Evolutionary conservation across 2,888 invertebrate genomes (phyloP), one percentile per base, ranked within the genome.

Genomic region (Falcaria lacertinaria): DNA sequence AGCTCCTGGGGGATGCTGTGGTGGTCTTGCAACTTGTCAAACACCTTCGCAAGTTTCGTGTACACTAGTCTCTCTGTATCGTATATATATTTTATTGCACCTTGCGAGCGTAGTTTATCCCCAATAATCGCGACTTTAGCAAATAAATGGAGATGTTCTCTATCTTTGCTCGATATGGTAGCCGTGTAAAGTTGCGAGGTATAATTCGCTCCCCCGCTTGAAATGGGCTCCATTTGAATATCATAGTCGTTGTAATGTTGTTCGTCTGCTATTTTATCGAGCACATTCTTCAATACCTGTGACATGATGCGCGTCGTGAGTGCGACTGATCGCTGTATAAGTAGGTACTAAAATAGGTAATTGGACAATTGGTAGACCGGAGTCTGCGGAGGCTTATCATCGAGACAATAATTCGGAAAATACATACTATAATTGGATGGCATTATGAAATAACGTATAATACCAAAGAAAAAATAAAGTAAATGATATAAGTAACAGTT

Each of bases 101-200:
- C 44, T 38, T 41, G 51, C 22, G 44, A 33, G 4, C 84, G 59
- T 45, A 74, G 45, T 4, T 62, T 57, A 13, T 72, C 69, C 1
- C 66, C 66, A 1, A 78, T 48, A 0, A 58, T 64, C 0, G 77
- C 75, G 0, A 80, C 67, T 57, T 82, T 81, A 0, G 61, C 74
- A 43, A 82, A 81, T 2, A 80, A 48, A 13, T 69, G 50, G 1
- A 77, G 39, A 0, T 53, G 50, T 2, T 56, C 40, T 4, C 57
- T 36, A 1, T 39, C 42, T n/a, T 59, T 50, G 4, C 44, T 42
- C 0, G 52, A 33, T 6, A 74, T 44, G 0, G 50, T 59, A 0
- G 57, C 58, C 7, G 44, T 22, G 45, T 53, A 72, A 0, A 77
- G 39, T 2, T 48, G 49, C 0, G 73, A 66, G 0, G 69, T 69